Evolutionary conservation across 2,888 invertebrate genomes (phyloP).

Genomic region (Dryobota labecula): DNA sequence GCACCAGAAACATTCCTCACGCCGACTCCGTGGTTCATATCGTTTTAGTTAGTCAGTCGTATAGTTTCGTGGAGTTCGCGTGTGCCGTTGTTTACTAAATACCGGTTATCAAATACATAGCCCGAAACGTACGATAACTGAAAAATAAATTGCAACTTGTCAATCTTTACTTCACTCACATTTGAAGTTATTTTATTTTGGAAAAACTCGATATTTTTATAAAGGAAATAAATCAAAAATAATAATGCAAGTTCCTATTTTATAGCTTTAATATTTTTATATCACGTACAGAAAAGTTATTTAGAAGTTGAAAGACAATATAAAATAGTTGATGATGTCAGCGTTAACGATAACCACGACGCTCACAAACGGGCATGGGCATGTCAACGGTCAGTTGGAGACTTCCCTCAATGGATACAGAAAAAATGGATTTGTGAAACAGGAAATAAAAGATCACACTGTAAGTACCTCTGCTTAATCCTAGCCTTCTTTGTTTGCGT

Average conservation of each 20-base stretch:
- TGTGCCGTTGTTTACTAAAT: constrained; percentile 64
- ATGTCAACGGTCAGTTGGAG: constrained; percentile 82
- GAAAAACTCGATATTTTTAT: constrained; percentile 9
- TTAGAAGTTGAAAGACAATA: constrained; percentile 55
- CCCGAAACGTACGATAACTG: constrained; percentile 54
- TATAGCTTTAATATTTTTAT: constrained; percentile 58
- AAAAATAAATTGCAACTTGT: constrained; percentile 58
- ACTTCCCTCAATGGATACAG: constrained; percentile 81
- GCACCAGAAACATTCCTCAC: constrained; percentile 78
- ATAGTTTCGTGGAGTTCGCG: constrained; percentile 68
- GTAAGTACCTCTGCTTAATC: constrained; percentile 73
- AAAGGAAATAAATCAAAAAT: constrained; percentile 12
- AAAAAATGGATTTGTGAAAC: constrained; percentile 84
- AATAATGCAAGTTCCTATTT: constrained; percentile 58
- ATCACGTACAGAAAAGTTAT: constrained; percentile 38
- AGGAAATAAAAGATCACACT: constrained; percentile 73
- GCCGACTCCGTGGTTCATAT: constrained; percentile 71
- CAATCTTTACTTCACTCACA: constrained; percentile 57
- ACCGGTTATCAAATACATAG: constrained; percentile 59
- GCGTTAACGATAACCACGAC: constrained; percentile 85
- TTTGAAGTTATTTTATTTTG: constrained; percentile 55
- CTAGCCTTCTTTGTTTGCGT: constrained; percentile 9
- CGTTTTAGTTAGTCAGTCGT: constrained; percentile 78
- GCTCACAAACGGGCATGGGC: constrained; percentile 83
- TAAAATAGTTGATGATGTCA: constrained; percentile 79